Conservation (phyloP, 2,113 vertebrate genomes). For the Ascaphus truei region DNA sequence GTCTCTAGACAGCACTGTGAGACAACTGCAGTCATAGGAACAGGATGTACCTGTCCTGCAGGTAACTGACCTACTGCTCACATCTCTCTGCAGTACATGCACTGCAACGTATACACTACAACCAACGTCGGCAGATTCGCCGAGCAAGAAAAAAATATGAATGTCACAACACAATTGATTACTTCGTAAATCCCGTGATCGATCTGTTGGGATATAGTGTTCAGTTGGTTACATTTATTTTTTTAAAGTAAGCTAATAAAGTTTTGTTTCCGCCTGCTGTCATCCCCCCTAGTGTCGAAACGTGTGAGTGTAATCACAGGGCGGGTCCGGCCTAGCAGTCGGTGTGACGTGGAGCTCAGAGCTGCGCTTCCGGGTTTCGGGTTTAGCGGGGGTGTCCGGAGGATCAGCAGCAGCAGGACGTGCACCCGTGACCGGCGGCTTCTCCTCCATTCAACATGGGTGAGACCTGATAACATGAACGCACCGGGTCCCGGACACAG, state of each 20-base stretch:
- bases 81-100: not conserved
- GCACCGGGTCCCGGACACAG: no score
- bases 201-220: no score
- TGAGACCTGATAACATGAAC: no score
- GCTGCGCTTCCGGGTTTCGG: constrained; percentile 14
- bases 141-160: not conserved
- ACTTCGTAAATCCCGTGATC: no score
- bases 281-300: not conserved
- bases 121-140: not conserved
- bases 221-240: no score
- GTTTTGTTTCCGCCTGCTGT: no score
- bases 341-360: constrained; percentile 13
- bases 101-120: not conserved
- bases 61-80: not conserved
- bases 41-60: not conserved
- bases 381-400: not conserved
- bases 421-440: not conserved
- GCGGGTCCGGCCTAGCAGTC: not conserved
- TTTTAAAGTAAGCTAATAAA: no score
- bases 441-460: not conserved
- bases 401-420: not conserved
- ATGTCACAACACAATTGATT: not conserved
- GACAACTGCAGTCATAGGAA: not conserved
- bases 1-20: no score
- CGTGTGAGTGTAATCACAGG: not conserved